These are phyloP conservation scores for Diplodus sargus DNA, from an alignment of 2,797 vertebrate species.

Conservation along the genomic window DNA sequence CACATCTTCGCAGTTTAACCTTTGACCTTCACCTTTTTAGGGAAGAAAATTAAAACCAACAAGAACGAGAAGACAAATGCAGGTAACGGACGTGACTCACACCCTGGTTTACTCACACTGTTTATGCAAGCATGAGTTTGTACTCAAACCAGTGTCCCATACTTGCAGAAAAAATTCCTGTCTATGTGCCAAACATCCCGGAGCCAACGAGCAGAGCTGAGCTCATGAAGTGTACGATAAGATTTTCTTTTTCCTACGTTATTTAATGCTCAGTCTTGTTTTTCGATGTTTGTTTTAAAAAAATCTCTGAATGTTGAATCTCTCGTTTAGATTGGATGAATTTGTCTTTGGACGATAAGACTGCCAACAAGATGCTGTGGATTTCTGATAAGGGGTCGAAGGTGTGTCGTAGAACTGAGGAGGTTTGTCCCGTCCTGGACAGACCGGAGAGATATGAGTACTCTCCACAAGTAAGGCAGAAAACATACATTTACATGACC, in stretches of 20 bases:
- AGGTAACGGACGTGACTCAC: conserved; percentile 33
- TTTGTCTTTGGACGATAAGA: conserved; percentile 75
- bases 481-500: no score
- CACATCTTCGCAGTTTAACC: background rate
- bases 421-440: conserved; percentile 77
- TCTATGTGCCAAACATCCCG: conserved; percentile 63
- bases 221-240: conserved; percentile 65
- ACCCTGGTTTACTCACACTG: background rate
- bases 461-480: conserved; percentile 69
- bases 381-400: conserved; percentile 62
- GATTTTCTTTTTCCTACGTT: background rate
- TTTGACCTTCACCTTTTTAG: conserved; percentile 31
- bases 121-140: background rate
- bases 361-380: conserved; percentile 78
- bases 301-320: background rate
- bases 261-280: background rate
- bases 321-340: conserved; percentile 63
- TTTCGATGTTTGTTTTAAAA: background rate
- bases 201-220: conserved; percentile 72
- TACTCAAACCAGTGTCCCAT: background rate
- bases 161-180: conserved; percentile 49
- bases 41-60: conserved; percentile 48
- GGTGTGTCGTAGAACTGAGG: conserved; percentile 67
- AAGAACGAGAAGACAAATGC: conserved; percentile 41
- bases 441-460: conserved; percentile 75